Conservation (phyloP, 2,888 invertebrate species). For the Argynnis bischoffii region DNA sequence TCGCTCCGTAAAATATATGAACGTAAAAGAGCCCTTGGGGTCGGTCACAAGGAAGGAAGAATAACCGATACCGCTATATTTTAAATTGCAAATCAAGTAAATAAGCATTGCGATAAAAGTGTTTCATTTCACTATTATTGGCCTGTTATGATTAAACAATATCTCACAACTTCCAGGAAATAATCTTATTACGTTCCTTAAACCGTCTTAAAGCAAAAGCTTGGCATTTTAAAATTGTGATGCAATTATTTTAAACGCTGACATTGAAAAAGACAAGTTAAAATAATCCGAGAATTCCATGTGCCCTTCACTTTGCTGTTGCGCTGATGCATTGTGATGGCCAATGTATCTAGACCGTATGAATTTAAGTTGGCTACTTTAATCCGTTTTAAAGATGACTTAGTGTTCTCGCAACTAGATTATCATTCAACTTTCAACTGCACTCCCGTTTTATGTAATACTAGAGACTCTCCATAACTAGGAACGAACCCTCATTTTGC, state of each 20-base stretch:
- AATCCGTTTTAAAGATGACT: constrained; percentile 55
- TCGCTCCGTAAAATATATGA: neutral
- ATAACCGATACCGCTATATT: constrained; percentile 1
- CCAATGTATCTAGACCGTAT: constrained; percentile 74
- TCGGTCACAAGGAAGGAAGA: constrained; percentile 15
- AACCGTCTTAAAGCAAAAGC: constrained; percentile 76
- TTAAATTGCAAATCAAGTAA: neutral
- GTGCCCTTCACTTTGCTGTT: constrained; percentile 75
- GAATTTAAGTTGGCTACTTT: constrained; percentile 62
- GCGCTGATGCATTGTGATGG: constrained; percentile 80
- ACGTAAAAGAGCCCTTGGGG: neutral
- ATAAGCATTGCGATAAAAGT: constrained; percentile 1
- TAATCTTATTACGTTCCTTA: constrained; percentile 73
- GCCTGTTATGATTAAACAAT: constrained; percentile 9
- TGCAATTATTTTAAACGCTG: constrained; percentile 82
- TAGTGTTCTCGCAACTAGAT: constrained; percentile 25
- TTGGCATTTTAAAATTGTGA: constrained; percentile 80
- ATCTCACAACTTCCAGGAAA: constrained; percentile 70
- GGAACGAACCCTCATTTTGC: too few relatives aligned
- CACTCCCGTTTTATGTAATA: neutral
- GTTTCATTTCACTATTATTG: constrained; percentile 19
- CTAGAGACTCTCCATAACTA: too few relatives aligned
- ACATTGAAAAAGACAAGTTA: constrained; percentile 82
- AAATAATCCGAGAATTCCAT: constrained; percentile 80
- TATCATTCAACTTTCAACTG: neutral